These are phyloP conservation scores for Oreohelix idahoensis DNA, from an alignment of 1,140 invertebrate genomes.

Conservation along the genomic window DNA sequence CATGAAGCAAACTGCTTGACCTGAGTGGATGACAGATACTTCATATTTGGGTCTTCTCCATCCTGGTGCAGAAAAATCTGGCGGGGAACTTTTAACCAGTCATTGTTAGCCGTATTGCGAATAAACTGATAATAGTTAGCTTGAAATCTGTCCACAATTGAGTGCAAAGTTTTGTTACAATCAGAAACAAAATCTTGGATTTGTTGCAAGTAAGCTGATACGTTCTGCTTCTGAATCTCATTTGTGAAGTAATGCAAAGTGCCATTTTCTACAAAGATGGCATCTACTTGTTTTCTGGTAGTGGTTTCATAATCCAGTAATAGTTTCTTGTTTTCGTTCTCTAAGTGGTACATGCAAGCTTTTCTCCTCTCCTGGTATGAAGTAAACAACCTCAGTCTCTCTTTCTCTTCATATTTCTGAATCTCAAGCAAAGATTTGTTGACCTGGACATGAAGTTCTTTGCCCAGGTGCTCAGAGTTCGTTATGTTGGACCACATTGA, in stretches of 20 bases:
- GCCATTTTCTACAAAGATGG: conserved; percentile 51
- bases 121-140: conserved; percentile 52
- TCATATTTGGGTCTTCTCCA: conserved; percentile 40
- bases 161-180: conserved; percentile 55
- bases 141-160: conserved; percentile 51
- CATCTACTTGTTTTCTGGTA: conserved; percentile 43
- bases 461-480: conserved; percentile 51
- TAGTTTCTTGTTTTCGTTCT: conserved; percentile 48
- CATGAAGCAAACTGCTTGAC: conserved; percentile 59
- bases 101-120: conserved; percentile 50
- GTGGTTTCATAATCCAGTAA: conserved; percentile 42
- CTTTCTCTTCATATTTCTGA: conserved; percentile 52
- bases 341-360: conserved; percentile 58
- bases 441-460: conserved; percentile 46
- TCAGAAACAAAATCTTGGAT: conserved; percentile 55
- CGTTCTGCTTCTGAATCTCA: conserved; percentile 51
- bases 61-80: conserved; percentile 59
- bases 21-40: conserved; percentile 46
- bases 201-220: conserved; percentile 48
- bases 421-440: conserved; percentile 49
- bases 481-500: conserved; percentile 49
- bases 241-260: conserved; percentile 45
- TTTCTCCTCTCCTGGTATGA: conserved; percentile 50
- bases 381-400: conserved; percentile 50
- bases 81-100: conserved; percentile 59